Evolutionary conservation across 2,797 vertebrate species (phyloP).

Genomic region (Danio jaintianensis): DNA sequence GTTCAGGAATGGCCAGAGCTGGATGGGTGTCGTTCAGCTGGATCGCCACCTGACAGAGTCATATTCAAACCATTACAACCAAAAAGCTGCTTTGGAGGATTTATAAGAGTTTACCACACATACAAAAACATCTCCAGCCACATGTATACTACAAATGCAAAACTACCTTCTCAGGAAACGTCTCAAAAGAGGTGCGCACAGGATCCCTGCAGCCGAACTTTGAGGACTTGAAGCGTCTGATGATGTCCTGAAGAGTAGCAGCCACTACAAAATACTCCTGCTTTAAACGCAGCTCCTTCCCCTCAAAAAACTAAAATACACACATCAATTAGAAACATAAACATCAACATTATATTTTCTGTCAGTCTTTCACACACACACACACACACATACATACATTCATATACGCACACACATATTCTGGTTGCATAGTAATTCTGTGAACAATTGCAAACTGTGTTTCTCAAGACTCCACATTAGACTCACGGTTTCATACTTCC

Average conservation of each 20-base stretch:
- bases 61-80: not conserved
- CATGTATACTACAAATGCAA: not conserved
- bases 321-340: not conserved
- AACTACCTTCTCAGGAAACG: constrained; percentile 85
- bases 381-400: no score
- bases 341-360: not conserved
- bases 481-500: not conserved
- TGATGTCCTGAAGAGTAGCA: constrained; percentile 88
- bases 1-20: constrained; percentile 86
- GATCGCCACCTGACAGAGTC: constrained; percentile 80
- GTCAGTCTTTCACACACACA: not conserved
- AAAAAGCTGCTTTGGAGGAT: not conserved
- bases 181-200: constrained; percentile 83
- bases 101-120: not conserved
- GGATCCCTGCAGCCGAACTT: constrained; percentile 88
- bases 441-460: not conserved
- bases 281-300: constrained; percentile 88
- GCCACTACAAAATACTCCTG: constrained; percentile 91
- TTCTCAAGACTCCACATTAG: not conserved
- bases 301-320: constrained; percentile 83
- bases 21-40: constrained; percentile 90
- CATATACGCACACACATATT: not conserved
- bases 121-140: not conserved
- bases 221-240: constrained; percentile 88
- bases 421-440: not conserved